Evolutionary conservation across 2,888 invertebrate species (phyloP), one percentile per base, ranked within the genome.

Genomic region (Blera fallax): DNA sequence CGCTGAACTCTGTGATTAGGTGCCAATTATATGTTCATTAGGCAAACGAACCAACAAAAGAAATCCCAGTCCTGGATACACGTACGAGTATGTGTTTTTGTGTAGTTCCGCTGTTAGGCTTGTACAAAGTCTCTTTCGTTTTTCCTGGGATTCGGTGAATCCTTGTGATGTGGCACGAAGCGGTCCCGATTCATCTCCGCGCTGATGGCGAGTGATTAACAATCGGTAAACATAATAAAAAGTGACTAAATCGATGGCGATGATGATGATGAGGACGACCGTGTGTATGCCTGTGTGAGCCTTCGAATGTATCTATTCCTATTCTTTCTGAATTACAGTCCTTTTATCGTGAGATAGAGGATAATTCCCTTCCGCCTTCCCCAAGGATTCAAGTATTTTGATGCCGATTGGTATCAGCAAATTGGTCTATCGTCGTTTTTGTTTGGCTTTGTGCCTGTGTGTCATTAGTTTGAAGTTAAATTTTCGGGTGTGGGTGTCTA

Each of bases 11-110:
- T 77, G 85, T 81, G 85, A 85, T 85, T 85, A 85, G 85, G 74
- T 81, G 76, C 70, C 85, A 85, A 85, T 85, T 81, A 85, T 85
- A 85, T 85, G 85, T 81, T 85, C 85, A 85, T 85, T 85, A 85
- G 70, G 32, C 85, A 72, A 85, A 81, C 65, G 70, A 72, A 60
- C 27, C 70, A 72, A 56, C 54, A 72, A 72, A 76, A 76, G 72
- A 72, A 77, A 72, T 67, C 81, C 52, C 58, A 72, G 37, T n/a
- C 37, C 48, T 14, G 16, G n/a, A n/a, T n/a, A n/a, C n/a, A n/a
- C n/a, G n/a, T n/a, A n/a, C 34, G 40, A 56, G 65, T 52, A 11
- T 67, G 43, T 58, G 54, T 72, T 54, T 56, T 37, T 81, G 67
- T 73, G 74, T 29, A 52, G 40, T 80, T 74, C 67, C 54, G 74